Evolutionary conservation across 2,888 invertebrate genomes (phyloP).

Genomic region (Ochlodes sylvanus): DNA sequence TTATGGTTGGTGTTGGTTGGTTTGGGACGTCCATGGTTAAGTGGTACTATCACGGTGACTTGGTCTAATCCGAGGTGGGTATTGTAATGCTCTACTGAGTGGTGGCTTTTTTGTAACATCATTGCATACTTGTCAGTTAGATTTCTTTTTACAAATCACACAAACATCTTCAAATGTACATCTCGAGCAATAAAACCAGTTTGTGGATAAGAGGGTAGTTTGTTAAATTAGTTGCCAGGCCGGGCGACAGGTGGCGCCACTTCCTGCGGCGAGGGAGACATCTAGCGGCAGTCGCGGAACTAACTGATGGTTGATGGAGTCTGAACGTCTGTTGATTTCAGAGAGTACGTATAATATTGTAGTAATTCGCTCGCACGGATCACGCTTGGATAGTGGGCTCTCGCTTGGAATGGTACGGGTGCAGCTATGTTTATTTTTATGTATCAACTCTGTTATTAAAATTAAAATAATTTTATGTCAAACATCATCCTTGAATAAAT

Average conservation of each 20-base stretch:
- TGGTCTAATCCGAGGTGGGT: neutral
- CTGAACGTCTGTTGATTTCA: slow-evolving; percentile 17
- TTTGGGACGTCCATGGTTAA: no score
- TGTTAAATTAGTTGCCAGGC: slow-evolving; percentile 17
- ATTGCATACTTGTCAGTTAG: no score
- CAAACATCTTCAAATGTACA: neutral
- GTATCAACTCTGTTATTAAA: no score
- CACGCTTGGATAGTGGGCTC: slow-evolving; percentile 1
- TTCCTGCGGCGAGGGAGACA: neutral
- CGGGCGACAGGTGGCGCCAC: slow-evolving; percentile 10
- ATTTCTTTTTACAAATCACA: neutral
- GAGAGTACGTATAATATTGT: slow-evolving; percentile 31
- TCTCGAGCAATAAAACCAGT: neutral
- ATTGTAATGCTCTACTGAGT: neutral
- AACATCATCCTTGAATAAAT: slow-evolving; percentile 6
- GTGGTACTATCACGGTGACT: no score
- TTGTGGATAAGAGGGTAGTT: neutral
- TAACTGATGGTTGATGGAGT: slow-evolving; percentile 5
- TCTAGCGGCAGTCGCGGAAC: neutral
- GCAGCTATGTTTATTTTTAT: neutral
- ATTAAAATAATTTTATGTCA: no score
- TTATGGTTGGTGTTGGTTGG: no score
- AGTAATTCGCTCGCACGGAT: slow-evolving; percentile 1
- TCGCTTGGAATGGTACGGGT: slow-evolving; percentile 58
- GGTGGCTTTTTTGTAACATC: neutral